phyloP scores from a whole-genome alignment of 1,140 invertebrate species.

The Drosophila guanche region DNA sequence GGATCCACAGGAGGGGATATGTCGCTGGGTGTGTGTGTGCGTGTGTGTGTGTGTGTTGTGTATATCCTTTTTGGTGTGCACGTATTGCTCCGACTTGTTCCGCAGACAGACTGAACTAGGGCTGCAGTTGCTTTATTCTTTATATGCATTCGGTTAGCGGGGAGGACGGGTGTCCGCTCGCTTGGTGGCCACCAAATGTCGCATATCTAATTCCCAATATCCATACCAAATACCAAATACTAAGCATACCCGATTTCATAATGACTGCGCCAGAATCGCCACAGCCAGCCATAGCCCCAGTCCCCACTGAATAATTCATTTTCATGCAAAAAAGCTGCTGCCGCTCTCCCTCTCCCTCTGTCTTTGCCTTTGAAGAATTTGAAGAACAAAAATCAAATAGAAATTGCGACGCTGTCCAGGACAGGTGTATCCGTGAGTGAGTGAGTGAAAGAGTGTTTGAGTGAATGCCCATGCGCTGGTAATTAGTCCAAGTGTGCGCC shows the following conservation, averaged over 20 bases:
- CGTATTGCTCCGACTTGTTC: slow-evolving; percentile 60
- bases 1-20: no score
- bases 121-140: slow-evolving; percentile 44
- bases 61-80: slow-evolving; percentile 40
- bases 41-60: not conserved
- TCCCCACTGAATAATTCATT: slow-evolving; percentile 63
- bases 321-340: slow-evolving; percentile 45
- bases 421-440: slow-evolving; percentile 10
- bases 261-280: slow-evolving; percentile 39
- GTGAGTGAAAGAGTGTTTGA: not conserved
- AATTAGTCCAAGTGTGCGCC: slow-evolving; percentile 67
- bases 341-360: no score
- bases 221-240: slow-evolving; percentile 45
- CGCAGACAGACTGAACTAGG: slow-evolving; percentile 70
- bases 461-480: slow-evolving; percentile 38
- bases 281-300: slow-evolving; percentile 3
- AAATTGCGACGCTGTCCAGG: slow-evolving; percentile 49
- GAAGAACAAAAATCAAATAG: slow-evolving; percentile 26
- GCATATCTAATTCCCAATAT: slow-evolving; percentile 64
- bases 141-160: slow-evolving; percentile 51
- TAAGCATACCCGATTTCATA: slow-evolving; percentile 42
- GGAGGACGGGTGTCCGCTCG: not conserved
- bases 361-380: no score
- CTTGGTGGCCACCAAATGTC: slow-evolving; percentile 25
- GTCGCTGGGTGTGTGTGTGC: not conserved